phyloP scores from a whole-genome alignment of 2,797 vertebrate species.

The Jordanella pulchra region DNA sequence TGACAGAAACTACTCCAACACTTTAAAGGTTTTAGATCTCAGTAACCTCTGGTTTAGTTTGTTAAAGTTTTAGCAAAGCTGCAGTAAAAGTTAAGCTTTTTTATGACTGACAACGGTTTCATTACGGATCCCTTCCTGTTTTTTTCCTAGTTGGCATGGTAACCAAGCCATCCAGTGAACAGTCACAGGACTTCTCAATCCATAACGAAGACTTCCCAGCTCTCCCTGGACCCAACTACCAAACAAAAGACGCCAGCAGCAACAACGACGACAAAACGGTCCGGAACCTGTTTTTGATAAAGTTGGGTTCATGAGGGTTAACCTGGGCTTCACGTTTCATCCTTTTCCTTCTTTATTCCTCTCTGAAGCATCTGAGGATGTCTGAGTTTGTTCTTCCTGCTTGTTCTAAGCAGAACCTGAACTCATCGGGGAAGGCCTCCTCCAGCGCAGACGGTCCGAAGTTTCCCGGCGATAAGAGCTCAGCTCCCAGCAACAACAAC shows the following conservation, averaged over 20 bases:
- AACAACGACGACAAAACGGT: constrained; percentile 97
- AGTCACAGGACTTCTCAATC: constrained; percentile 99
- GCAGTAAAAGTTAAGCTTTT: no score
- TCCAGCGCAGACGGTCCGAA: constrained; percentile 95
- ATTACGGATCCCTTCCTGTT: background rate
- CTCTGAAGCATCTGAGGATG: background rate
- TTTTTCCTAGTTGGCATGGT: constrained; percentile 91
- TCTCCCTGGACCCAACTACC: constrained; percentile 94
- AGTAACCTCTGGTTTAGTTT: no score
- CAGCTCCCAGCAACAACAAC: constrained; percentile 89
- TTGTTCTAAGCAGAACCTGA: constrained; percentile 87
- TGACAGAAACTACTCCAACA: no score
- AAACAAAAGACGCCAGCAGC: constrained; percentile 90
- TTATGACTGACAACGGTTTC: no score
- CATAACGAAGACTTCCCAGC: constrained; percentile 98
- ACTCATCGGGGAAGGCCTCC: constrained; percentile 90
- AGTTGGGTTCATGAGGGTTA: background rate
- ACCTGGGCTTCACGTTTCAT: background rate
- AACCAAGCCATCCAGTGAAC: constrained; percentile 98
- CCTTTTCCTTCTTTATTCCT: constrained; percentile 1
- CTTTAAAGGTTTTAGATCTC: no score
- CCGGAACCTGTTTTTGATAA: background rate
- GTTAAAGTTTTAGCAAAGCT: no score
- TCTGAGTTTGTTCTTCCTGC: background rate
- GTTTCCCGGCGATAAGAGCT: constrained; percentile 97